Evolutionary conservation across 2,113 vertebrate species (phyloP), one percentile per base, ranked within the genome.

Genomic region (Chaenogobius annularis): DNA sequence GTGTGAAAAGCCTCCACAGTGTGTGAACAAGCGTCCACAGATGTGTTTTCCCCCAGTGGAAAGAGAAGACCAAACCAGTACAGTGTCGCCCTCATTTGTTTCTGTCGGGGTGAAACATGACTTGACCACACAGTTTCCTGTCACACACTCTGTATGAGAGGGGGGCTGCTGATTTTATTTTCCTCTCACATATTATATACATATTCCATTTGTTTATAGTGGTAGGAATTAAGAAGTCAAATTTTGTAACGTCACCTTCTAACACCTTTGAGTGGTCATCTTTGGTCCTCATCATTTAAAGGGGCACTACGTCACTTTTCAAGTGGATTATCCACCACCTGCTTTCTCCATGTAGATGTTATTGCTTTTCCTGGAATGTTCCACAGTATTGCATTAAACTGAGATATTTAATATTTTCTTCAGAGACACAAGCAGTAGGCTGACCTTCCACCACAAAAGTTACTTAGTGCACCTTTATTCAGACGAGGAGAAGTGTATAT

Each of bases 101-200:
- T 68, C 73, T 85, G 26, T 31, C 26, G 4, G 26, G 26, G 83
- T 87, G 75, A 78, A 23, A 56, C 1, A 63, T 2, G 70, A 79
- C 3, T 66, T 80, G 74, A 86, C 84, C 85, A 82, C 85, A 84
- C 47, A 4, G 71, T 44, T 87, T 90, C 90, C 90, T 90, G 81
- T 83, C 65, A 70, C 46, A 78, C 10, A 40, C 59, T 62, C 8
- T 59, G 23, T 14, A 11, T 26, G 15, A 52, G 11, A 20, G 75
- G 74, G n/a, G 65, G 78, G 82, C 72, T 77, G 69, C 35, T 12
- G 12, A 23, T 59, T 63, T 63, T 37, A 13, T 37, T 59, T 69
- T 79, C 37, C 64, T 56, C 8, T 75, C 58, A 74, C 73, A n/a
- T 63, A 3, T 43, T 40, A 40, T 6, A 40, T 40, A 52, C 7